These are phyloP conservation scores for Cephalopachus bancanus DNA, from an alignment of 2,797 vertebrate species.

Conservation along the genomic window DNA sequence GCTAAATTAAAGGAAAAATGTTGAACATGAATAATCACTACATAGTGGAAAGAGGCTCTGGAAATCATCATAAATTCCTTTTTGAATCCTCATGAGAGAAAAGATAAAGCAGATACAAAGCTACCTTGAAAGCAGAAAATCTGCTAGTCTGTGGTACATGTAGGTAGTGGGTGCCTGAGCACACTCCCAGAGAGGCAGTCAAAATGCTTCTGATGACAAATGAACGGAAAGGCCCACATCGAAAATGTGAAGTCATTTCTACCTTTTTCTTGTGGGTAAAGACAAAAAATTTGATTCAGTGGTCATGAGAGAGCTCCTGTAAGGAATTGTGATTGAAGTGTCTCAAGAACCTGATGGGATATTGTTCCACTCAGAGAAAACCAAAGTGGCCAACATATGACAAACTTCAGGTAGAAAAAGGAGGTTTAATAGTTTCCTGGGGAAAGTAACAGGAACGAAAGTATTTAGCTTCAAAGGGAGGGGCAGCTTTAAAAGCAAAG, in stretches of 20 bases:
- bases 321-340: not conserved
- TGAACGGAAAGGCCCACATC: accelerated
- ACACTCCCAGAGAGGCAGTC: not conserved
- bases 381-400: not conserved
- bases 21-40: not conserved
- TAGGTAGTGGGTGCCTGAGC: not conserved
- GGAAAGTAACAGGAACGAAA: not conserved
- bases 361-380: not conserved
- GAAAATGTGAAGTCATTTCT: not conserved
- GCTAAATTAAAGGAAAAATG: not conserved
- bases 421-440: not conserved
- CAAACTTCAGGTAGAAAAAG: not conserved
- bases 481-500: constrained; percentile 49
- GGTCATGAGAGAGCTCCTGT: not conserved
- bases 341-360: not conserved
- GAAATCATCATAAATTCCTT: not conserved
- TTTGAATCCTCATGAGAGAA: not conserved
- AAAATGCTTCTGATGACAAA: not conserved
- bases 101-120: not conserved
- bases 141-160: accelerated
- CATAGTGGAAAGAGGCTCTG: not conserved
- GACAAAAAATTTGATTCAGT: not conserved
- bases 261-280: not conserved
- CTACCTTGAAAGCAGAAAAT: not conserved
- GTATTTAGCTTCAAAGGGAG: not conserved